phyloP scores from a whole-genome alignment of 2,113 vertebrate genomes.

The Fulmarus glacialis region DNA sequence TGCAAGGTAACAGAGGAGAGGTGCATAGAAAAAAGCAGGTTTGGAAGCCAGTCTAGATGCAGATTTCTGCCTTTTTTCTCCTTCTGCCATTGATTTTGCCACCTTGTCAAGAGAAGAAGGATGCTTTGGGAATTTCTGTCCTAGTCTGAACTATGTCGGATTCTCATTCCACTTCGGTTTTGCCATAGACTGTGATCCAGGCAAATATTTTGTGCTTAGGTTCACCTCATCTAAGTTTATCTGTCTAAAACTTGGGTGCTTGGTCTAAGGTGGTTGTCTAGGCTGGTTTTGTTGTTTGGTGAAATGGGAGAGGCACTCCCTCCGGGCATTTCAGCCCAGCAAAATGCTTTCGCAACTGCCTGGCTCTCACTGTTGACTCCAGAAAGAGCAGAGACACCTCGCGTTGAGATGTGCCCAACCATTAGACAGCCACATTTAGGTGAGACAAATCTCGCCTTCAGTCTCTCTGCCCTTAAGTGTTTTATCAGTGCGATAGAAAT shows the following conservation, averaged over 20 bases:
- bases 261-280: not conserved
- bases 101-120: not conserved
- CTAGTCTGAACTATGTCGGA: not conserved
- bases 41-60: not conserved
- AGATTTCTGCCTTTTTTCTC: not conserved
- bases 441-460: not conserved
- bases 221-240: not conserved
- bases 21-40: not conserved
- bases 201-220: not conserved
- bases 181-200: not conserved
- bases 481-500: slow-evolving; percentile 31
- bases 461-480: not conserved
- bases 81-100: not conserved
- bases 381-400: not conserved
- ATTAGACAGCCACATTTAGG: not conserved
- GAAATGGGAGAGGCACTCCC: not conserved
- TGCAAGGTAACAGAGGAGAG: not conserved
- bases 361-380: not conserved
- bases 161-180: not conserved
- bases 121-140: not conserved
- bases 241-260: not conserved
- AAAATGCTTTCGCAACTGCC: not conserved
- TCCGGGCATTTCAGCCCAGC: not conserved
- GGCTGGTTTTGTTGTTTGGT: not conserved
- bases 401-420: not conserved